Evolutionary conservation across 1,140 invertebrate genomes (phyloP).

Genomic region (Caenorhabditis brenneri): DNA sequence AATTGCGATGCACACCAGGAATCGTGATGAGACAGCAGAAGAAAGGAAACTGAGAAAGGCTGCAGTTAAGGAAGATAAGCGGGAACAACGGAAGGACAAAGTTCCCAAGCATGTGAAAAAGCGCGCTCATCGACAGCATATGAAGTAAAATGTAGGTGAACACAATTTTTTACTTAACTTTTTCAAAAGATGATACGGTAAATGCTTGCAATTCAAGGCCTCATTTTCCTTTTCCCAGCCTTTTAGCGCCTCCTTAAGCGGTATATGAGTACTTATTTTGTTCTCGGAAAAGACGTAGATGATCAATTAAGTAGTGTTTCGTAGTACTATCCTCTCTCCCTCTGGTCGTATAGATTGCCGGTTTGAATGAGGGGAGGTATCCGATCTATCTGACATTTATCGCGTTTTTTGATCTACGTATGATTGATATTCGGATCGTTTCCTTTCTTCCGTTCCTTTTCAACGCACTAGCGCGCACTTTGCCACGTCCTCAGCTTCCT

Average conservation of each 20-base stretch:
- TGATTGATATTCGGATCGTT: constrained; percentile 29
- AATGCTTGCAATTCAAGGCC: not conserved
- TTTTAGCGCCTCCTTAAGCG: not conserved
- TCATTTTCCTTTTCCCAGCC: too few species aligned
- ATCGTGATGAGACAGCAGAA: constrained; percentile 82
- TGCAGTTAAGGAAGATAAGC: constrained; percentile 78
- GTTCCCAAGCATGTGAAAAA: constrained; percentile 96
- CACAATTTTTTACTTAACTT: constrained; percentile 9
- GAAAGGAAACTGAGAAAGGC: constrained; percentile 79
- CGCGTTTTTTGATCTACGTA: constrained; percentile 34
- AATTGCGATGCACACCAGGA: constrained; percentile 59
- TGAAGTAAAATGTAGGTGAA: constrained; percentile 55
- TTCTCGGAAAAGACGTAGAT: not conserved
- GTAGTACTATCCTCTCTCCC: not conserved
- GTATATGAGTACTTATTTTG: too few species aligned
- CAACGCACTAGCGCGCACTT: not conserved
- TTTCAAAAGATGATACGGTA: not conserved
- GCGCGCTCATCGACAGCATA: constrained; percentile 58
- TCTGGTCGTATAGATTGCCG: constrained; percentile 4
- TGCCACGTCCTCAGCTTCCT: not conserved
- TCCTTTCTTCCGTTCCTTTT: constrained; percentile 15
- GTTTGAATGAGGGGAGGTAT: not conserved
- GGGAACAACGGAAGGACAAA: constrained; percentile 83
- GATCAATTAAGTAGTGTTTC: constrained; percentile 8
- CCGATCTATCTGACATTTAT: constrained; percentile 35